Evolutionary conservation across 2,888 invertebrate genomes (phyloP), one percentile per base, ranked within the genome.

Genomic region (Pseudococcus viburni): DNA sequence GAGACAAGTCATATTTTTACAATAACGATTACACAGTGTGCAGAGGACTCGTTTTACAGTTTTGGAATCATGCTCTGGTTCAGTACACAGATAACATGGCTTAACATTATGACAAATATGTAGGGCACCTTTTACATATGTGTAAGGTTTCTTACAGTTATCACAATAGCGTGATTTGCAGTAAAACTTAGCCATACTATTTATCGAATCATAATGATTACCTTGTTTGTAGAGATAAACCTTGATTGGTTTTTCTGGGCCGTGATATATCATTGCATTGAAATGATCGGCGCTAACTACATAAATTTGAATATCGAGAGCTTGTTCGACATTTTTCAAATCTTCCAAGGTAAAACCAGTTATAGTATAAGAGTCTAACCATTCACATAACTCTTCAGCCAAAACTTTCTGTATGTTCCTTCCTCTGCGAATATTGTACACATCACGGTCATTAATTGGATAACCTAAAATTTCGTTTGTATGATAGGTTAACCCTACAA

Each of bases 181-280:
- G 12, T 9, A 59, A 17, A 85, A 85, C 15, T 11, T 33, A 0
- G 0, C 22, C 59, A 85, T 85, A 15, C 15, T 59, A n/a, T 22
- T 85, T 26, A 85, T 59, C 0, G 11, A 12, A 33, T 85, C 42
- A 39, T 3, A 85, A 11, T 85, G 85, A 12, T 33, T 26, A 15
- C 64, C 85, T 3, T 42, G 64, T 42, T 85, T 85, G 19, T 85
- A 85, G 5, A 85, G n/a, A 5, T 39, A 55, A 19, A 85, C 33
- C n/a, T 55, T 85, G 3, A 33, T 6, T 12, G 1, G 4, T 64
- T 64, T 85, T 2, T 85, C 64, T 22, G 6, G 22, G 2, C 85
- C 85, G 0, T 11, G 9, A 42, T 85, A 85, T 5, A 59, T 5
- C 1, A 85, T 33, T 33, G 26, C 26, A 33, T 85, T 85, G 17